A percentile compares a stretch with the other conserved stretches of the same genome.
Evolutionary conservation across 2,888 invertebrate genomes (phyloP).

Genomic region (Microctonus brassicae): DNA sequence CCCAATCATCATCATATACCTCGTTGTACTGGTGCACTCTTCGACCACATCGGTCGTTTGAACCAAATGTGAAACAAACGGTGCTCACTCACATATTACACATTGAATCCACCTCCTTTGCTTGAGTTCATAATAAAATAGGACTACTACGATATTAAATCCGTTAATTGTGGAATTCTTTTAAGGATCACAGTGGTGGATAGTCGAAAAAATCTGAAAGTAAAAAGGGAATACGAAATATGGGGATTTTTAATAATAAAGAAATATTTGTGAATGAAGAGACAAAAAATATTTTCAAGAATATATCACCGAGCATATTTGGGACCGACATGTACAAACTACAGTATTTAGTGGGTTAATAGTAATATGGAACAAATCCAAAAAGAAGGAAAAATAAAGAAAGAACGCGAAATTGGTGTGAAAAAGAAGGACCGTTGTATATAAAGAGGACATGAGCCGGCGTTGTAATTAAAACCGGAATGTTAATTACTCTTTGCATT

Average conservation of each 20-base stretch:
- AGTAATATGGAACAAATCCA: conserved; percentile 27
- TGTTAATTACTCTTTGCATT: conserved; percentile 69
- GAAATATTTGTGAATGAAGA: neutral
- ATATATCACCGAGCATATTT: neutral
- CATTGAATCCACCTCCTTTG: conserved; percentile 50
- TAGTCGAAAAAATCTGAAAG: neutral
- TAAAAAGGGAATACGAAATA: neutral
- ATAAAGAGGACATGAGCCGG: conserved; percentile 44
- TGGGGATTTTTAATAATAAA: neutral
- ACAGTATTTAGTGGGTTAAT: conserved; percentile 41
- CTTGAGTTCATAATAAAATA: conserved; percentile 57
- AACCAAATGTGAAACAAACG: conserved; percentile 41
- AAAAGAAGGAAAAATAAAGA: conserved; percentile 33
- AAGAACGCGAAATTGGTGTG: neutral
- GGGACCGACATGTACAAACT: neutral
- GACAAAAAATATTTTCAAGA: conserved; percentile 21
- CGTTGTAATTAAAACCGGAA: conserved; percentile 68
- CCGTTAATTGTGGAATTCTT: conserved; percentile 59
- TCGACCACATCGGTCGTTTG: conserved; percentile 39
- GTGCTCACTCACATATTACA: conserved; percentile 40
- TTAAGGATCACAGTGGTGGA: conserved; percentile 35
- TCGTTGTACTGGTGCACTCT: conserved; percentile 15
- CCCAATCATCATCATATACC: conserved; percentile 11
- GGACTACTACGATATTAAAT: conserved; percentile 60
- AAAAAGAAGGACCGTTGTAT: conserved; percentile 23